Evolutionary conservation across 2,888 invertebrate species (phyloP), one percentile per base, ranked within the genome.

Genomic region (Tridacna crocea): DNA sequence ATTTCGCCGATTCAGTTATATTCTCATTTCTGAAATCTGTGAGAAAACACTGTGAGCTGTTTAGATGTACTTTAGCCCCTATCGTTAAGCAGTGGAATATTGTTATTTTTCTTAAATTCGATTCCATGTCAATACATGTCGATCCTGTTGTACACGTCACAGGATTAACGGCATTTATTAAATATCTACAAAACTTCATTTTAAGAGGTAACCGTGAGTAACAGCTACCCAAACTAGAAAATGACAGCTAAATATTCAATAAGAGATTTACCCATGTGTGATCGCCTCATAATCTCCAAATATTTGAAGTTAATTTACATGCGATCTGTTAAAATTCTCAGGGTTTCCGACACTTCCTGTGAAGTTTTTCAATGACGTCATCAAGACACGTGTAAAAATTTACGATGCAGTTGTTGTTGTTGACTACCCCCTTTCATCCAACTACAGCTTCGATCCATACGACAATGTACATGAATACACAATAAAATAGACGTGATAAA

Each of bases 211-310:
- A 36, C 36, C 36, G 36, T 36, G 36, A 8, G 36, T 36, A 36
- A 36, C 36, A 36, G 36, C 36, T 36, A 8, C 10, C n/a, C n/a
- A n/a, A 8, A n/a, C 19, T n/a, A 46, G 12, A 8, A 19, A 66
- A 66, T 4, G 1, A 0, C 46, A 8, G n/a, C 3, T 47, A 4
- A 6, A 19, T 68, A 68, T 36, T 68, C 6, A 68, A 47, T 46
- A 2, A 36, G 4, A 55, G 46, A 1, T 72, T 82, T 75, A 84
- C 83, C 83, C 83, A 87, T 85, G 70, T 87, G 87, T 58, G 87
- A 83, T 63, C 87, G 77, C 61, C 87, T 78, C 87, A 87, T 87
- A 65, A 66, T 83, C 17, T n/a, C 11, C 3, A 46, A 48, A 12
- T 48, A 66, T 19, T 17, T 46, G 10, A 11, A 1, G 17, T 19